Evolutionary conservation across 1,140 invertebrate species (phyloP).

Genomic region (Sogatella furcifera): DNA sequence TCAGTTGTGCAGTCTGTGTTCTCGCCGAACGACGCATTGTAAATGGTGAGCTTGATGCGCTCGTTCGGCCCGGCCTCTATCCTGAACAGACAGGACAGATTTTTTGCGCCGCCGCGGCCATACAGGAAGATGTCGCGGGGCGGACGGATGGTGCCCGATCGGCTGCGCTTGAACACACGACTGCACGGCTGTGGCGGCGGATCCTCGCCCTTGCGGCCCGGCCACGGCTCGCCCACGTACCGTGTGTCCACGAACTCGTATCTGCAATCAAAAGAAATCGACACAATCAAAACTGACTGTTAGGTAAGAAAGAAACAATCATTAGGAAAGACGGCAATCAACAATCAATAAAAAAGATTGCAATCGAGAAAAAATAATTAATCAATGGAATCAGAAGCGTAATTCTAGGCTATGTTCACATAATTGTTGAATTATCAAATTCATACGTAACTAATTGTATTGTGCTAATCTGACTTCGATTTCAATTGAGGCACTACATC

Average conservation of each 20-base stretch:
- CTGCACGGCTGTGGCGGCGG: constrained; percentile 35
- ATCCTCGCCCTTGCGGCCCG: constrained; percentile 29
- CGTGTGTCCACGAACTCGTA: constrained; percentile 79
- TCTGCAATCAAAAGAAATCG: constrained; percentile 39
- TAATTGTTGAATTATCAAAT: too few relatives aligned
- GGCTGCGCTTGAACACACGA: constrained; percentile 41
- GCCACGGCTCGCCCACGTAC: constrained; percentile 56
- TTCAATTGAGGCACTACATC: too few relatives aligned
- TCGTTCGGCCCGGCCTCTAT: constrained; percentile 58
- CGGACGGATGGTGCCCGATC: constrained; percentile 48
- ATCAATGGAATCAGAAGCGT: too few relatives aligned
- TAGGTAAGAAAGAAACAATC: too few relatives aligned
- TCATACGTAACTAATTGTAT: too few relatives aligned
- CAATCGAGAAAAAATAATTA: too few relatives aligned
- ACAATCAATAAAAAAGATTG: too few relatives aligned
- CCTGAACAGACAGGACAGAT: constrained; percentile 60
- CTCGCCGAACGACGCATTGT: constrained; percentile 59
- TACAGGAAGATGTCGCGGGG: constrained; percentile 72
- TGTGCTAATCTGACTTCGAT: too few relatives aligned
- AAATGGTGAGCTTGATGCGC: constrained; percentile 48
- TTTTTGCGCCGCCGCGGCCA: constrained; percentile 61
- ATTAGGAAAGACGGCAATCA: too few relatives aligned
- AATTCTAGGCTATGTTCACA: too few relatives aligned
- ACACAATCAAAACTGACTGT: too few relatives aligned
- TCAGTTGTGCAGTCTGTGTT: constrained; percentile 50